Base-by-base conservation (phyloP, 2,113 vertebrate species). In the Sarotherodon lohbergeri region DNA sequence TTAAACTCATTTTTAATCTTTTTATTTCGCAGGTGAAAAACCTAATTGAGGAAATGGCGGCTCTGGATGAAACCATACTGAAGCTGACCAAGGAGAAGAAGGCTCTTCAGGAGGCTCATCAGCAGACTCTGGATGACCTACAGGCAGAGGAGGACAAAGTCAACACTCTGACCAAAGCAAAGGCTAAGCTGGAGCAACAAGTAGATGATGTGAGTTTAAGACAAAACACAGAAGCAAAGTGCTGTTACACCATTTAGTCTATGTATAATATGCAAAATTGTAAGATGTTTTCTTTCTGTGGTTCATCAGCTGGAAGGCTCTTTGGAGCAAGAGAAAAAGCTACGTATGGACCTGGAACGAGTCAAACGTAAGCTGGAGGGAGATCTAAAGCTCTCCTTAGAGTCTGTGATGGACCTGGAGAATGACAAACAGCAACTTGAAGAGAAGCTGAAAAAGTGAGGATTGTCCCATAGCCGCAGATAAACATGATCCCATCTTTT, bases 371-470 rank as follows among this genome's bases (percentile, higher is more conserved):
- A 99, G 91, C 97, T 99, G 2, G 98, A 99, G 93, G 98, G 98
- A 19, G 98, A 99, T 93, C 91, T 99, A 79, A 99, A 99, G 83
- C 91, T 98, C 90, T 97, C 97, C 0, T 93, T 98, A 88, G 98
- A 99, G 90, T 97, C 97, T 1, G 89, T 98, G 14, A 98, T 98
- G 93, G 98, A 98, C 68, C 90, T 98, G 48, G 97, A 98, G 89
- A 98, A 99, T 10, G 98, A 99, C 93, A 98, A 98, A 80, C 98
- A 97, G 94, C 98, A 99, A 90, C 93, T 98, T 86, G 98, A 99
- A 34, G 98, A 99, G 94, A 98, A 97, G 90, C 96, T 98, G 81
- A 98, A 99, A 90, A 99, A 98, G 98, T 99, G 87, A 96, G 41
- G 61, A 11, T 50, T 52, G 48, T 80, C 9, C 63, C 14, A 32